Evolutionary conservation across 2,797 vertebrate genomes (phyloP).

Genomic region (Dendrocincla fuliginosa): DNA sequence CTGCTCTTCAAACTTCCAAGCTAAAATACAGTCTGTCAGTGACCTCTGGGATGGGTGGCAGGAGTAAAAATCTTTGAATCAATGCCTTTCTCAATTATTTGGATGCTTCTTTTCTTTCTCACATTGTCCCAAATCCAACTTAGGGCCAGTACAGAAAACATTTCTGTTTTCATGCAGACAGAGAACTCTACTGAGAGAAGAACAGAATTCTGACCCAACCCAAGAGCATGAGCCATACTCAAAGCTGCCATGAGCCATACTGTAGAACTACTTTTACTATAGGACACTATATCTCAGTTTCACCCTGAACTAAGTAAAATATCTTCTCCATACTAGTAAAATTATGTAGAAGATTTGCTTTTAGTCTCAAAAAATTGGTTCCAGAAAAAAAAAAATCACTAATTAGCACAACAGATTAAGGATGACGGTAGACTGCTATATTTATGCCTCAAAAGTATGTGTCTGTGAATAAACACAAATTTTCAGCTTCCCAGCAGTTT

Average conservation of each 20-base stretch:
- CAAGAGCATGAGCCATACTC: background rate
- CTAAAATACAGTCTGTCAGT: background rate
- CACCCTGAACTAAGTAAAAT: background rate
- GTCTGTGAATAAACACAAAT: background rate
- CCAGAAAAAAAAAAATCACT: background rate
- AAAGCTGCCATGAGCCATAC: background rate
- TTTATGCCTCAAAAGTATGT: background rate
- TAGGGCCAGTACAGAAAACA: background rate
- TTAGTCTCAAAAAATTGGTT: background rate
- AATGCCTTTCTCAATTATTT: background rate
- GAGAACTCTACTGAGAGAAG: background rate
- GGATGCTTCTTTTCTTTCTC: background rate
- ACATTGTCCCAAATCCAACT: fast-evolving
- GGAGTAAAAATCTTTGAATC: background rate
- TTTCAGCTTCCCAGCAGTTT: background rate
- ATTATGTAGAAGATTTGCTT: background rate
- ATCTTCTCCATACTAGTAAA: background rate
- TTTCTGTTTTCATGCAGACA: background rate
- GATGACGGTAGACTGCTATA: background rate
- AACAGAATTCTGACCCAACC: background rate
- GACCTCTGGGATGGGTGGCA: background rate
- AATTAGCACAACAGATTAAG: background rate
- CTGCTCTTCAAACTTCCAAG: background rate
- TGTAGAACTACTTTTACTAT: background rate
- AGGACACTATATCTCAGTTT: background rate